Base-by-base conservation (phyloP, 2,888 invertebrate genomes). In the Torymus aiolomorphi region DNA sequence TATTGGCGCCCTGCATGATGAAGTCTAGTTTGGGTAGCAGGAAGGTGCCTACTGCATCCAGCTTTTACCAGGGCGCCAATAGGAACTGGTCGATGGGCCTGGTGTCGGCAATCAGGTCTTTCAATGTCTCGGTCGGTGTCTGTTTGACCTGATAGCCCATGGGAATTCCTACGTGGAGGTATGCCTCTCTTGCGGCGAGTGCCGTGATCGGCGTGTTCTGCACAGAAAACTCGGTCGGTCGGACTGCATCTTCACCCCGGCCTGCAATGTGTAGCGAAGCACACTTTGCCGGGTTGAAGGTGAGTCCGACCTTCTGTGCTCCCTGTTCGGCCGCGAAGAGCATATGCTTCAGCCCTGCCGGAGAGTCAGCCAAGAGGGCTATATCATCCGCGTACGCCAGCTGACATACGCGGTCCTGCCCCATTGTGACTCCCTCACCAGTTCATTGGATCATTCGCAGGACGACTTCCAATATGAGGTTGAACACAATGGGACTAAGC, bases 401-500 rank as follows among this genome's bases (percentile, higher is more conserved):
- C 5, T 31, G 31, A 0, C 5, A 31, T 1, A 31, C 2, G 5
- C 2, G 31, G 0, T 8, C 8, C 2, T 31, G 31, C 31, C 4
- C 0, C 31, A 31, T 31, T 8, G 31, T 8, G 8, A 31, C 31
- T 31, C 8, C 84, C 82, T 54, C 52, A 16, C 2, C 71, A 63
- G 70, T 51, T n/a, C 57, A 52, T 1, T 24, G 18, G 0, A 78
- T 75, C 4, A 13, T 49, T 0, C 81, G 66, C 1, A 86, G 42
- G 2, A 87, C 62, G 0, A 86, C 85, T 74, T 88, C 88, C n/a
- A 86, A 63, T 1, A 84, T 84, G 16, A 90, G 75, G 83, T 89
- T 88, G 80, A 90, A 90, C 0, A 89, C 56, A 3, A 87, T 83
- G 0, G 88, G 87, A 80, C 87, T 87, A 0, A 88, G 76, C 0